These are phyloP conservation scores for Pygocentrus nattereri DNA, from an alignment of 2,797 vertebrate species.

Conservation along the genomic window DNA sequence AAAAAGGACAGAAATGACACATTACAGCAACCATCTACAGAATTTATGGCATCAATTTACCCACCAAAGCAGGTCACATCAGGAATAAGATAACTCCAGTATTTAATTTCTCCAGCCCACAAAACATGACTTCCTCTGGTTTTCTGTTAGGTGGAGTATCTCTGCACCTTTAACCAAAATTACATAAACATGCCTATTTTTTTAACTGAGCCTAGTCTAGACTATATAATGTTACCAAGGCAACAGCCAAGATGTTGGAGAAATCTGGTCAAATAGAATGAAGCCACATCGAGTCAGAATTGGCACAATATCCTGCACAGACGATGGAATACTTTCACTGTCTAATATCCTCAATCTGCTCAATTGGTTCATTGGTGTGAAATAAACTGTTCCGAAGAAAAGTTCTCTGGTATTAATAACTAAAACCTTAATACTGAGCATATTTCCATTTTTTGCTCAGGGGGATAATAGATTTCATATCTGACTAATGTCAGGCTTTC, in stretches of 20 bases:
- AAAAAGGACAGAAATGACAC: conserved; percentile 5
- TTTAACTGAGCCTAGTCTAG: conserved; percentile 8
- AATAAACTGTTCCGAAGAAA: not conserved
- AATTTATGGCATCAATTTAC: not conserved
- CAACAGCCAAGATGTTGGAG: conserved; percentile 36
- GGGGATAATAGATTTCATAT: not conserved
- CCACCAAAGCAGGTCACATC: not conserved
- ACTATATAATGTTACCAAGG: conserved; percentile 40
- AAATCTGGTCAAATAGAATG: conserved; percentile 14
- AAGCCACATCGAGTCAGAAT: conserved; percentile 25
- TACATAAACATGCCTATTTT: conserved; percentile 7
- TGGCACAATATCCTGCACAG: conserved; percentile 26
- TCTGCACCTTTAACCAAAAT: conserved; percentile 10
- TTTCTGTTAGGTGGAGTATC: not conserved
- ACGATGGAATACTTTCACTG: not conserved
- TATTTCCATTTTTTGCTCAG: not conserved
- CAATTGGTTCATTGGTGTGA: conserved; percentile 3
- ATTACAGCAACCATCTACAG: not conserved
- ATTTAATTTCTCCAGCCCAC: not conserved
- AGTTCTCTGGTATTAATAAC: not conserved
- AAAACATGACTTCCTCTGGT: not conserved
- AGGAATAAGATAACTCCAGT: not conserved
- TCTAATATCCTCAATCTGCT: not conserved
- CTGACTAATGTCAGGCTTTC: conserved; percentile 1
- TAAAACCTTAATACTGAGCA: not conserved